Evolutionary conservation across 1,140 invertebrate species (phyloP).

Genomic region (Hormaphis cornu): DNA sequence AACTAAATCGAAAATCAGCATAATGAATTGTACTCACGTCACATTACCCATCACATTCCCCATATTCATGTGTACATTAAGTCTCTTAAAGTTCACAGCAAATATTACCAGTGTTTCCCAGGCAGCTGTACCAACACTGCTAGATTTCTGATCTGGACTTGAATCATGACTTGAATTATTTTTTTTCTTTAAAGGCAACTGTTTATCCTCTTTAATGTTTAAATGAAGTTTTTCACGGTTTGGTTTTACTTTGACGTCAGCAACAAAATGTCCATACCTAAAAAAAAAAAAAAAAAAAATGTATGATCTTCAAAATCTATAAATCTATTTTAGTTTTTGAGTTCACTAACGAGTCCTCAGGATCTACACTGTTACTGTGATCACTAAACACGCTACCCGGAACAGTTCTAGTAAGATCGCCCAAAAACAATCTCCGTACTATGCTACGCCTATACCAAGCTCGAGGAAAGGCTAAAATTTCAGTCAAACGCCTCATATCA

Average conservation of each 20-base stretch:
- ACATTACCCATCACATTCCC: constrained; percentile 98
- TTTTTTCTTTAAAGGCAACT: constrained; percentile 3
- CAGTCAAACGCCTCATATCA: constrained; percentile 93
- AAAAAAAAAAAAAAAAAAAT: neutral
- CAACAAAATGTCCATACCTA: constrained; percentile 9
- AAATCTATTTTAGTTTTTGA: no score
- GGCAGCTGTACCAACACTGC: constrained; percentile 45
- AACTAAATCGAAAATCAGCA: neutral
- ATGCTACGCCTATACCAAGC: constrained; percentile 94
- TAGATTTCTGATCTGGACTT: constrained; percentile 45
- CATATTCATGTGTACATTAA: constrained; percentile 98
- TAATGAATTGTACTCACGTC: constrained; percentile 41
- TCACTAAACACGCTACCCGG: constrained; percentile 28
- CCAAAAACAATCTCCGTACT: constrained; percentile 83
- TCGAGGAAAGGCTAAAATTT: constrained; percentile 95
- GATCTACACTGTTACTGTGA: constrained; percentile 21
- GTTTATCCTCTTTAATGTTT: constrained; percentile 26
- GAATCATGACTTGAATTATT: constrained; percentile 43
- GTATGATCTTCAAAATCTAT: neutral
- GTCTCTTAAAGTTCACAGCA: constrained; percentile 85
- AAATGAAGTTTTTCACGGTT: constrained; percentile 19
- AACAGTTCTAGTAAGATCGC: constrained; percentile 50
- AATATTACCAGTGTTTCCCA: constrained; percentile 95
- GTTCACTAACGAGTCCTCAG: constrained; percentile 12
- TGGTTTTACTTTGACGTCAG: neutral